These are phyloP conservation scores for Drosophila neotestacea DNA, from an alignment of 2,888 invertebrate species.

Conservation along the genomic window DNA sequence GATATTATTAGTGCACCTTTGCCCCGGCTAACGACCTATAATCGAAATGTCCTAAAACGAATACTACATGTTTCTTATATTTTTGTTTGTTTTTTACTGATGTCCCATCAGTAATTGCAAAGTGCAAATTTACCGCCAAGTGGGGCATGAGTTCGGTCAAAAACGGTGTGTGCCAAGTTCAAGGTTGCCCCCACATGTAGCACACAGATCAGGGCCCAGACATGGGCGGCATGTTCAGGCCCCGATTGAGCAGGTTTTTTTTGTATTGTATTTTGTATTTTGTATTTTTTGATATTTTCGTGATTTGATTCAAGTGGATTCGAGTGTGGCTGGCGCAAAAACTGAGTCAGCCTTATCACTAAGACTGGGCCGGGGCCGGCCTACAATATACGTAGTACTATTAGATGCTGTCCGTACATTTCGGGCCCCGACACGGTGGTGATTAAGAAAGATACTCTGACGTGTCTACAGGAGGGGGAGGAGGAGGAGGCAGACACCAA, in stretches of 20 bases:
- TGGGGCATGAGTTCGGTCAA: background rate
- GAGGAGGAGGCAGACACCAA: background rate
- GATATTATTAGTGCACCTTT: background rate
- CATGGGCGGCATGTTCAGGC: slow-evolving; percentile 73
- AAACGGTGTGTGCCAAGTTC: slow-evolving; percentile 40
- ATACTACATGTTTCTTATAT: background rate
- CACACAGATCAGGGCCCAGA: slow-evolving; percentile 33
- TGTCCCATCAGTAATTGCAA: background rate
- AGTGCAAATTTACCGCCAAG: background rate
- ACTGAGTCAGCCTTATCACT: slow-evolving; percentile 71
- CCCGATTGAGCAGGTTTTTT: slow-evolving; percentile 67
- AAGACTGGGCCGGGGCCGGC: slow-evolving; percentile 57
- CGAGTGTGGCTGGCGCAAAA: slow-evolving; percentile 39
- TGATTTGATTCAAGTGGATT: slow-evolving; percentile 44
- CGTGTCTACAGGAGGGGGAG: background rate
- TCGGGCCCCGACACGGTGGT: slow-evolving; percentile 68
- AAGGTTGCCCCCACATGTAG: slow-evolving; percentile 38
- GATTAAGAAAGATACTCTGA: slow-evolving; percentile 39
- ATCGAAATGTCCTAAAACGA: background rate
- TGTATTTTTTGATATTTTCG: background rate
- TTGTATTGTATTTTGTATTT: slow-evolving; percentile 1
- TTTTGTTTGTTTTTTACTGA: background rate
- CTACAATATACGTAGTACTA: slow-evolving; percentile 26
- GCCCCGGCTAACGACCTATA: background rate
- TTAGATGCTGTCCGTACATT: slow-evolving; percentile 63